A percentile compares a stretch with the other conserved stretches of the same genome.
Evolutionary conservation across 1,140 invertebrate genomes (phyloP).

Genomic region (Vanessa tameamea): DNA sequence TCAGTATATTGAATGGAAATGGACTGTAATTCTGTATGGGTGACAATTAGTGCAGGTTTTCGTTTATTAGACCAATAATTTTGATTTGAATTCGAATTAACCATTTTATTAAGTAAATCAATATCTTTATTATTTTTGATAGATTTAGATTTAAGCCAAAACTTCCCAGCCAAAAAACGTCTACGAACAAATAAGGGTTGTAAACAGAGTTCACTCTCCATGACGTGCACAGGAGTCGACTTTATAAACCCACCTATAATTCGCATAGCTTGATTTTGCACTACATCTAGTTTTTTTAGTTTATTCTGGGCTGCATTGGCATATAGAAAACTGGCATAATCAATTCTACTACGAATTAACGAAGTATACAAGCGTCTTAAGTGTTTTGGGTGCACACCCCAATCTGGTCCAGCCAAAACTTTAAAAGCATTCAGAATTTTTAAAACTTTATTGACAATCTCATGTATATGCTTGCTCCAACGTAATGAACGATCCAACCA

Average conservation of each 20-base stretch:
- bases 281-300: slow-evolving; percentile 35
- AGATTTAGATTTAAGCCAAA: slow-evolving; percentile 30
- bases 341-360: slow-evolving; percentile 34
- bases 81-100: neutral
- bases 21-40: neutral
- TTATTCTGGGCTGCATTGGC: slow-evolving; percentile 31
- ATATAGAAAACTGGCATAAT: slow-evolving; percentile 37
- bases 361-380: slow-evolving; percentile 22
- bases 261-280: slow-evolving; percentile 10
- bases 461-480: slow-evolving; percentile 34
- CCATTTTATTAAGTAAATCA: slow-evolving; percentile 1
- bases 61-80: slow-evolving; percentile 4
- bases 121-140: slow-evolving; percentile 13
- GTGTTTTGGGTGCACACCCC: slow-evolving; percentile 34
- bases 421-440: slow-evolving; percentile 37
- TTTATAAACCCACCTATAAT: slow-evolving; percentile 32
- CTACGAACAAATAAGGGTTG: slow-evolving; percentile 32
- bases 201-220: slow-evolving; percentile 43
- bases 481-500: slow-evolving; percentile 37
- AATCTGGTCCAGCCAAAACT: slow-evolving; percentile 30
- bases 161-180: slow-evolving; percentile 32
- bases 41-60: slow-evolving; percentile 12
- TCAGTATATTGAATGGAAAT: neutral
- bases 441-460: slow-evolving; percentile 14
- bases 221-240: slow-evolving; percentile 39